Evolutionary conservation across 2,113 vertebrate species (phyloP).

Genomic region (Vulpes lagopus): DNA sequence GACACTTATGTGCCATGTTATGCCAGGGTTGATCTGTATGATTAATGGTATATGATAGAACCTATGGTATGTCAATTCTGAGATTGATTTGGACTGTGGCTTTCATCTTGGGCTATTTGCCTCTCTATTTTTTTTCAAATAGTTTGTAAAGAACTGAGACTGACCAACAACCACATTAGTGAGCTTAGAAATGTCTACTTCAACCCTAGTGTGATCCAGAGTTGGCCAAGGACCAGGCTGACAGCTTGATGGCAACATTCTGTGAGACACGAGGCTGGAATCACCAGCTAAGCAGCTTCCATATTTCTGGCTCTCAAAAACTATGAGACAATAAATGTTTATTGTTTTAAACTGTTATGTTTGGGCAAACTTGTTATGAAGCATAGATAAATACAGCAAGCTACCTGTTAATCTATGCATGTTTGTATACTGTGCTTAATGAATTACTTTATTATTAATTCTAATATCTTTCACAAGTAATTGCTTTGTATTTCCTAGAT

Average conservation of each 20-base stretch:
- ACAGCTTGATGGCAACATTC: background rate
- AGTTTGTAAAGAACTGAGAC: background rate
- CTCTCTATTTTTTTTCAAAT: background rate
- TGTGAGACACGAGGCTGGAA: background rate
- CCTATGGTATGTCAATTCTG: background rate
- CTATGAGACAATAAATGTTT: background rate
- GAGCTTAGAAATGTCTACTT: background rate
- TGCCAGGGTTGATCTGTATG: background rate
- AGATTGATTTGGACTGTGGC: background rate
- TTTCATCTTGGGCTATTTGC: background rate
- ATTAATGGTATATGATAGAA: background rate
- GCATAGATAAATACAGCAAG: background rate
- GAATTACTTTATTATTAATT: background rate
- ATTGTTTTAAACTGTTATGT: background rate
- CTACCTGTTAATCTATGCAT: background rate
- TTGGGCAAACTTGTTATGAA: background rate
- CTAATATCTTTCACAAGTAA: background rate
- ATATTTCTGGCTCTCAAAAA: background rate
- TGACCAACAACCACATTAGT: background rate
- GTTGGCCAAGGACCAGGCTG: background rate
- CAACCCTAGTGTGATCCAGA: background rate
- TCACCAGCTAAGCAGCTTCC: background rate
- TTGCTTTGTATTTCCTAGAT: background rate
- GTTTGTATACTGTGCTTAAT: conserved; percentile 1
- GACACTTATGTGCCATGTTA: background rate